Evolutionary conservation across 2,888 invertebrate genomes (phyloP).

Genomic region (Iselma pallidipennis): DNA sequence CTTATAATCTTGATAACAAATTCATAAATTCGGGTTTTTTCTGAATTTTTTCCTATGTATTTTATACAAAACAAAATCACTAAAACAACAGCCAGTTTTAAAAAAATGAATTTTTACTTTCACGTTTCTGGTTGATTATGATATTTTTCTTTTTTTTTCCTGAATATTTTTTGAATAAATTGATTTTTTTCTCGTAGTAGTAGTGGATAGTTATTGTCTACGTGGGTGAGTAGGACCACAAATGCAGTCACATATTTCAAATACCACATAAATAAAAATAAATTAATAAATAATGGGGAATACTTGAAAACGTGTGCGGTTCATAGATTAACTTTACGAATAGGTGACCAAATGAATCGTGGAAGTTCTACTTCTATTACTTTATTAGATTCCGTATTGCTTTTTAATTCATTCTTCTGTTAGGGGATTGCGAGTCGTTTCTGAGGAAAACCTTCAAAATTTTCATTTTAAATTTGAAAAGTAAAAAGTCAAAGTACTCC

Average conservation of each 20-base stretch:
- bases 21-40: neutral
- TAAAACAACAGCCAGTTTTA: neutral
- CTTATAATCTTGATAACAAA: neutral
- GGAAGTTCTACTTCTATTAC: too few species aligned
- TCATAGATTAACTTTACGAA: constrained; percentile 39
- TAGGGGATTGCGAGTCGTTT: too few species aligned
- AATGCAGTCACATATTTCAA: constrained; percentile 41
- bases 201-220: constrained; percentile 23
- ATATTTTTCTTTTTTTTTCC: too few species aligned
- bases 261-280: constrained; percentile 45
- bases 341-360: neutral
- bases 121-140: neutral
- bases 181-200: constrained; percentile 10
- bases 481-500: too few species aligned
- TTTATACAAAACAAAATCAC: neutral
- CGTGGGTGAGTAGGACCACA: constrained; percentile 42
- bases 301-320: constrained; percentile 45
- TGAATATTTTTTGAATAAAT: neutral
- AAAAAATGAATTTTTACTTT: neutral
- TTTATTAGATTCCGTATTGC: neutral
- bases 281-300: constrained; percentile 44
- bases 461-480: too few species aligned
- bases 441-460: too few species aligned
- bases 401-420: too few species aligned
- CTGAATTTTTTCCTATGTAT: neutral